A percentile compares a stretch with the other conserved stretches of the same genome.
phyloP scores from a whole-genome alignment of 2,113 vertebrate species.

The Anoplopoma fimbria region DNA sequence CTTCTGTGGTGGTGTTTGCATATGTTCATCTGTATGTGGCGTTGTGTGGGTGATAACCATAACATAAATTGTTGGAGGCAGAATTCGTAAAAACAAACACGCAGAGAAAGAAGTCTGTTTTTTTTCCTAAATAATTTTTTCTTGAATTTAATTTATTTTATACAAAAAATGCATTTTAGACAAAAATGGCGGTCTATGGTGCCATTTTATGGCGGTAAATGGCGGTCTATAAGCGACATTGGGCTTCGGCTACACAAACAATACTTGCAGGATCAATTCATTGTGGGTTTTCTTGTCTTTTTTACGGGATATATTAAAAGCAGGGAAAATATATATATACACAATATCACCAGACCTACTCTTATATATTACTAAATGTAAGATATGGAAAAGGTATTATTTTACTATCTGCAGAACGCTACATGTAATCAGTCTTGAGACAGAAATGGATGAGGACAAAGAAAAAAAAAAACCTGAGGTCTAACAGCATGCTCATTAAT shows the following conservation, averaged over 20 bases:
- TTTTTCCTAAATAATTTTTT: too few relatives aligned
- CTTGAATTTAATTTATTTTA: background rate
- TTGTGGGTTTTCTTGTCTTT: conserved; percentile 5
- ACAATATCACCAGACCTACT: background rate
- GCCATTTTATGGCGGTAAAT: too few relatives aligned
- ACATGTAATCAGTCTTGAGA: background rate
- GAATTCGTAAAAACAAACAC: background rate
- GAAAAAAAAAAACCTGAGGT: background rate
- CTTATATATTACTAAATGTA: background rate
- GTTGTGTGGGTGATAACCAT: conserved; percentile 1
- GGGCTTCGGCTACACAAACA: background rate
- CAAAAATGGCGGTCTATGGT: too few relatives aligned
- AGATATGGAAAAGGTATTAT: background rate
- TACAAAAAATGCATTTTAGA: too few relatives aligned
- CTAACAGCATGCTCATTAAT: background rate
- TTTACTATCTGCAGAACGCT: background rate
- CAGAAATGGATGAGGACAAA: background rate
- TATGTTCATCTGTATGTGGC: conserved; percentile 26
- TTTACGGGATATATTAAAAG: background rate
- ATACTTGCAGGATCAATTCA: background rate
- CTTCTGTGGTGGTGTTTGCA: background rate
- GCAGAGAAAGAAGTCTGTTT: background rate
- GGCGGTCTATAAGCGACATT: too few relatives aligned
- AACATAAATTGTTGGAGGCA: background rate
- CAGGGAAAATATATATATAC: background rate